Evolutionary conservation across 2,888 invertebrate species (phyloP).

Genomic region (Theristus sp.): DNA sequence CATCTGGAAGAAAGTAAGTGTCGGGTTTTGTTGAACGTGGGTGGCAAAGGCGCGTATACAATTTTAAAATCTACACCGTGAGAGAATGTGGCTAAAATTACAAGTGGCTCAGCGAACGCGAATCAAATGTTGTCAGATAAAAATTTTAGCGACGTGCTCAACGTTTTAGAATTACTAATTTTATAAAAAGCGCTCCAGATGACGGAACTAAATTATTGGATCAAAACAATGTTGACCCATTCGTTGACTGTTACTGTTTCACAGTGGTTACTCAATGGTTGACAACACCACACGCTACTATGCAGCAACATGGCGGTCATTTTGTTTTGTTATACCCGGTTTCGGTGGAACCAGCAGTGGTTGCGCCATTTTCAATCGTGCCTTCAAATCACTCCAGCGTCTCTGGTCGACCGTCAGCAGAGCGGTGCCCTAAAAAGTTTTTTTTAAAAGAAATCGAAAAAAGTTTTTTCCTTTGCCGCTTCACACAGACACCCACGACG

Average conservation of each 20-base stretch:
- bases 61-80: not conserved
- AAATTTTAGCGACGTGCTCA: not conserved
- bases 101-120: too few relatives aligned
- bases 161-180: not conserved
- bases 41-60: not conserved
- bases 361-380: constrained; percentile 92
- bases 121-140: too few relatives aligned
- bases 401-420: constrained; percentile 93
- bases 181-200: not conserved
- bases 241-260: too few relatives aligned
- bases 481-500: too few relatives aligned
- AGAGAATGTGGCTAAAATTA: too few relatives aligned
- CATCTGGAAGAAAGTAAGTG: constrained; percentile 11
- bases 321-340: constrained; percentile 37
- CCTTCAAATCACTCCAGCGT: constrained; percentile 96
- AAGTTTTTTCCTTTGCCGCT: too few relatives aligned
- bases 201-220: not conserved
- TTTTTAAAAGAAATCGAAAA: too few relatives aligned
- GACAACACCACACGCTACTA: constrained; percentile 4
- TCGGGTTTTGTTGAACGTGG: not conserved
- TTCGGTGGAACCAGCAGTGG: constrained; percentile 91
- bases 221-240: too few relatives aligned
- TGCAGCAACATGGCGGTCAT: too few relatives aligned
- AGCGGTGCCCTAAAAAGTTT: constrained; percentile 68
- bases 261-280: not conserved